Base-by-base conservation (phyloP, 1,140 invertebrate species). In the Adelges cooleyi region DNA sequence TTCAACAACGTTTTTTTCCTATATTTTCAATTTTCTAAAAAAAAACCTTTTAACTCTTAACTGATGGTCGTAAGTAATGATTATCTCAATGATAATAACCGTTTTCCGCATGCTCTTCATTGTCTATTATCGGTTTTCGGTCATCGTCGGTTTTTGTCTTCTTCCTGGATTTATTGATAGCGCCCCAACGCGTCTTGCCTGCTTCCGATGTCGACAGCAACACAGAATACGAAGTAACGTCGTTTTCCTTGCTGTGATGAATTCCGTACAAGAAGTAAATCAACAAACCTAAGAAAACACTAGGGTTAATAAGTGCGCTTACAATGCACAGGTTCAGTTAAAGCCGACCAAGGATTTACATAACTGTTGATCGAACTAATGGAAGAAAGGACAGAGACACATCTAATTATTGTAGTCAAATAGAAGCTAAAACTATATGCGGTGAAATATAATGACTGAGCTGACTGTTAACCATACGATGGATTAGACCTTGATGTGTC, bases 241-340 rank as follows among this genome's bases (percentile, higher is more conserved):
- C 79, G 38, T 87, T 86, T 71, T 92, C 84, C 72, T 89, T 88
- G 73, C 90, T 93, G 71, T 93, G 86, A 68, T 89, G 84, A 22
- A 94, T 88, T 0, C 92, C 91, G 71, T 94, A 94, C 0, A 86
- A 75, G 73, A 95, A 92, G 72, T 95, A 95, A 13, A 94, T 82
- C 15, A 92, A 74, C 52, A 92, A 79, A 67, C 90, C 89, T 90
- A 74, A 69, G 79, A 76, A 69, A 68, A 33, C 15, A 17, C 6
- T 13, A 25, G n/a, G 46, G 20, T 8, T 8, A 22, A n/a, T n/a
- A n/a, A n/a, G n/a, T n/a, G n/a, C n/a, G n/a, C 38, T 10, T 40
- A 40, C 38, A 40, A 40, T 40, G 9, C 38, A n/a, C n/a, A 40
- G n/a, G n/a, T n/a, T n/a, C n/a, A n/a, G n/a, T n/a, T n/a, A n/a